Evolutionary conservation across 2,888 invertebrate genomes (phyloP).

Genomic region (Oligia fasciuncula): DNA sequence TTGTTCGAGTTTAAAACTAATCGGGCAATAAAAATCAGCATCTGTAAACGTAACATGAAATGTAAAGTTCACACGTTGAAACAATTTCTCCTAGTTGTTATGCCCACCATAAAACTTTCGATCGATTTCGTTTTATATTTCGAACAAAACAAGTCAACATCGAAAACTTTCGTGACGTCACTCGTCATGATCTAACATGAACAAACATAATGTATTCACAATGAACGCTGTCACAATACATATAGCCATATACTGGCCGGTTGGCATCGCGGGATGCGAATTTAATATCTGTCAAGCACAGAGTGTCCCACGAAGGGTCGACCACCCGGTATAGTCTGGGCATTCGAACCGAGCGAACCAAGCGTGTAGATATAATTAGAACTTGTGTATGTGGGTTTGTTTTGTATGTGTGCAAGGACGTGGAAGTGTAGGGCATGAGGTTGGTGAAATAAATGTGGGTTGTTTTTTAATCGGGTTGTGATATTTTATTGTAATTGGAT

Average conservation of each 20-base stretch:
- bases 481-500: constrained; percentile 14
- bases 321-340: constrained; percentile 64
- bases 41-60: no score
- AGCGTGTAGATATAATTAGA: constrained; percentile 55
- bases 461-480: constrained; percentile 16
- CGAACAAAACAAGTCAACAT: constrained; percentile 4
- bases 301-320: constrained; percentile 74
- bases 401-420: constrained; percentile 33
- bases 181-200: constrained; percentile 59
- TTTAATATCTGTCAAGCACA: constrained; percentile 88
- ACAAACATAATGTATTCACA: constrained; percentile 68
- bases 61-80: no score
- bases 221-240: constrained; percentile 65
- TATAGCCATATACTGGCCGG: constrained; percentile 82
- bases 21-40: background rate
- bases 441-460: constrained; percentile 22
- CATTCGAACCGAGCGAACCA: constrained; percentile 64
- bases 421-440: constrained; percentile 21
- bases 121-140: background rate
- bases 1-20: background rate
- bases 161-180: constrained; percentile 42
- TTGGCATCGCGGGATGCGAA: constrained; percentile 81
- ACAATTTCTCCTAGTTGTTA: no score
- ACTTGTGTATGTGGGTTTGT: constrained; percentile 31
- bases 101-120: background rate